Base-by-base conservation (phyloP, 2,888 invertebrate genomes). In the Gasteruption jaculator region DNA sequence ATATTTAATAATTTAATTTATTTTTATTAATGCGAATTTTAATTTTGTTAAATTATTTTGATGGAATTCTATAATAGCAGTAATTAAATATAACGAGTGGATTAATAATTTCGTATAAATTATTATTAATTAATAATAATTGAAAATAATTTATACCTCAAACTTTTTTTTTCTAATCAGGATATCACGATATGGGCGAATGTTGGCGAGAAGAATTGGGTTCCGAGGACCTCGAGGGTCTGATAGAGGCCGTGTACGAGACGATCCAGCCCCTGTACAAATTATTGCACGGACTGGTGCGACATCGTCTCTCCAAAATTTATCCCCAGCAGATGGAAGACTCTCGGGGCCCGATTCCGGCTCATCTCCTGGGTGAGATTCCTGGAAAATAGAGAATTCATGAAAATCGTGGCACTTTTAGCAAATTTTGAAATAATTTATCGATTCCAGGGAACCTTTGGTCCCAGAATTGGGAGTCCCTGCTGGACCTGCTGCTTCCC, bases 231-330 rank as follows among this genome's bases (percentile, higher is more conserved):
- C 73, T 88, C 21, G 72, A 77, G 34, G 49, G 68, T 0, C 58
- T 76, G 3, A 74, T 82, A n/a, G 73, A 71, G 1, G 57, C 66
- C 11, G 64, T 85, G 1, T 82, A 80, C 64, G 55, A 72, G 2
- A 71, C 74, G 41, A 63, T 89, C 1, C 71, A 73, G 48, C 83
- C 84, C 0, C 64, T 88, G 1, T 89, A 89, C 63, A 60, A 71
- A 14, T 70, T 85, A 18, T 71, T 90, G 0, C 90, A 90, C 66
- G 86, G 83, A 0, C 85, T 86, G 4, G 76, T 82, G 1, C 73
- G 88, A 48, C 77, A 75, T 53, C 79, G 76, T 52, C 71, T 87
- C 1, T 68, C 75, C 21, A 62, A 71, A 46, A 61, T 71, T 20
- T 85, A 83, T 57, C 70, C 75, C 0, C 57, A 70, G 3, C 57